phyloP scores from a whole-genome alignment of 2,888 invertebrate genomes.

The Rhamnusium bicolor region DNA sequence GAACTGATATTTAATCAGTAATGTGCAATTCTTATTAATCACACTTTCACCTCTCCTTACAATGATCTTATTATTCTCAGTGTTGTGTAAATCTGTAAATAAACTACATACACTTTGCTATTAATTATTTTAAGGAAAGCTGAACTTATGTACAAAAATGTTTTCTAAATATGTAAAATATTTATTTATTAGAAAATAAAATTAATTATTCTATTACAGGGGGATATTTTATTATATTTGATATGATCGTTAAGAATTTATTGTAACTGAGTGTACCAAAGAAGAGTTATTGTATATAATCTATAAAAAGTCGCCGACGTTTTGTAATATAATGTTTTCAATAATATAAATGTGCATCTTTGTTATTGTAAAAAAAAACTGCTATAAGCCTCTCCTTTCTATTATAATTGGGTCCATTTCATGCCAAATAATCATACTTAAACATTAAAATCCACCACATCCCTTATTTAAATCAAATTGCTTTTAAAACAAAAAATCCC shows the following conservation, averaged over 20 bases:
- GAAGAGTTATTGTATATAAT: constrained; percentile 59
- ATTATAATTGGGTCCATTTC: not conserved
- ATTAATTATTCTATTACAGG: constrained; percentile 64
- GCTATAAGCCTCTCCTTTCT: constrained; percentile 30
- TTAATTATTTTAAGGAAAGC: constrained; percentile 54
- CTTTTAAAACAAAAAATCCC: not conserved
- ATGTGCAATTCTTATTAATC: not conserved
- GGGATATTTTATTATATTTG: constrained; percentile 67
- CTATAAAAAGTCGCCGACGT: constrained; percentile 55
- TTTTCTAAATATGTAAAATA: constrained; percentile 65
- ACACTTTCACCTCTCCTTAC: constrained; percentile 5
- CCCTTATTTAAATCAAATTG: not conserved
- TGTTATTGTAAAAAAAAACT: constrained; percentile 39
- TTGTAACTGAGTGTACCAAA: constrained; percentile 67
- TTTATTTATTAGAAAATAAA: constrained; percentile 65
- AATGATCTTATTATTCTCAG: constrained; percentile 21
- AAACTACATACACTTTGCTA: constrained; percentile 48
- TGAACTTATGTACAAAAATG: constrained; percentile 64
- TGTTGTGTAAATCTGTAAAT: constrained; percentile 56
- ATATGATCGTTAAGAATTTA: constrained; percentile 68
- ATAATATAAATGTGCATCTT: constrained; percentile 38
- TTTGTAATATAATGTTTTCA: constrained; percentile 48
- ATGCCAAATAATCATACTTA: constrained; percentile 11
- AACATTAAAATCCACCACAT: not conserved
- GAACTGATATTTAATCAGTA: not conserved